Percentiles rank a stretch among this genome's conserved stretches.
Conservation (phyloP, 2,888 invertebrate genomes). For the Lacanobia oleracea region DNA sequence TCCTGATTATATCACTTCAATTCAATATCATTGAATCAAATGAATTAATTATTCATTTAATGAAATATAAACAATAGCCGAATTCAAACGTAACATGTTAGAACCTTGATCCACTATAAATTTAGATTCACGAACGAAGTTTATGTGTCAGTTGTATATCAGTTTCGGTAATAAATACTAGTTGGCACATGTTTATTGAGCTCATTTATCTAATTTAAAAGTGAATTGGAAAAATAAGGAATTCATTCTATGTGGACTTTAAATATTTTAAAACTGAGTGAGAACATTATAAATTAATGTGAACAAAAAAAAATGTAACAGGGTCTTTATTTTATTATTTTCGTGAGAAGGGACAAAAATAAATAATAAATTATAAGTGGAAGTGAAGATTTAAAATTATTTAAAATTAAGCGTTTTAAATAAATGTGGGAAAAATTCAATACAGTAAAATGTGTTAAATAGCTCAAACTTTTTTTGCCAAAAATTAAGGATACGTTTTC, state of each 20-base stretch:
- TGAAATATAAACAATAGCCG: slow-evolving; percentile 42
- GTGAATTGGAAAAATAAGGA: slow-evolving; percentile 10
- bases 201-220: not conserved
- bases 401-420: not conserved
- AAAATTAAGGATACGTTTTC: not conserved
- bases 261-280: slow-evolving; percentile 1
- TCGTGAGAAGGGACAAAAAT: too few species aligned
- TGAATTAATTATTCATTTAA: slow-evolving; percentile 29
- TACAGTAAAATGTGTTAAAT: too few species aligned
- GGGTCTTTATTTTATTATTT: too few species aligned
- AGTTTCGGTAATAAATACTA: slow-evolving; percentile 45
- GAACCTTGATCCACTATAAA: slow-evolving; percentile 58
- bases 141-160: slow-evolving; percentile 48
- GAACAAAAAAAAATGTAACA: not conserved
- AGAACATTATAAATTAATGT: too few species aligned
- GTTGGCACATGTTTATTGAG: slow-evolving; percentile 26
- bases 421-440: too few species aligned
- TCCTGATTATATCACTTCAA: too few species aligned
- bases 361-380: too few species aligned
- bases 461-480: too few species aligned
- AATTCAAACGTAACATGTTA: slow-evolving; percentile 19
- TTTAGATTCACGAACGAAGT: slow-evolving; percentile 52
- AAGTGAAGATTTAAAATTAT: too few species aligned
- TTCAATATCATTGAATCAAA: slow-evolving; percentile 8
- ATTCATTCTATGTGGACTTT: not conserved